A percentile compares a stretch with the other conserved stretches of the same genome.
Conservation (phyloP, 2,797 vertebrate species). For the Paedocypris micromegethes region DNA sequence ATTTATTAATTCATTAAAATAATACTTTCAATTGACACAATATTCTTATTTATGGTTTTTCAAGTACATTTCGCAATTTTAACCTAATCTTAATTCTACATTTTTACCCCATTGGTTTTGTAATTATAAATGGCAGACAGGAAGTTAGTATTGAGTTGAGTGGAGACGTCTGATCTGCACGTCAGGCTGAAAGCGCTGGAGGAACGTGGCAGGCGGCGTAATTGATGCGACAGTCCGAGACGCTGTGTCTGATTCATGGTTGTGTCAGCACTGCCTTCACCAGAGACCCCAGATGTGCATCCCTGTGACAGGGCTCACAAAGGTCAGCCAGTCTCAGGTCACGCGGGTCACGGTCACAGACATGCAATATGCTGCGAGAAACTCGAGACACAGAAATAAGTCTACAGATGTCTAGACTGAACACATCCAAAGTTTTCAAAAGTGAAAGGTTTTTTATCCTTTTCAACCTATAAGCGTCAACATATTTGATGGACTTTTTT, state of each 20-base stretch:
- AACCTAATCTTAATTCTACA: too few species aligned
- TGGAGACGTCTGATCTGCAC: neutral
- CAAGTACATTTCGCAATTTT: too few species aligned
- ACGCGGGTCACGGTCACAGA: slow-evolving; percentile 41
- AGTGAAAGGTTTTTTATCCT: too few species aligned
- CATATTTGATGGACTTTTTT: too few species aligned
- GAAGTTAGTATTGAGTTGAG: too few species aligned
- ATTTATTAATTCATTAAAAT: too few species aligned
- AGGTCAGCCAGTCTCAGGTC: slow-evolving; percentile 42
- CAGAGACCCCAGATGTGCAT: slow-evolving; percentile 32
- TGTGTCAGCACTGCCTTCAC: slow-evolving; percentile 35
- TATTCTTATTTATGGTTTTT: too few species aligned
- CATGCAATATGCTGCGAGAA: slow-evolving; percentile 34
- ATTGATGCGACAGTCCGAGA: slow-evolving; percentile 34
- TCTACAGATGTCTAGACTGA: slow-evolving; percentile 37
- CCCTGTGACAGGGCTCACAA: slow-evolving; percentile 29
- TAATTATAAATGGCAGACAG: too few species aligned
- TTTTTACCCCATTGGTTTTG: too few species aligned
- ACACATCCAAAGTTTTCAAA: neutral
- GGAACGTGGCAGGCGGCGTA: slow-evolving; percentile 1
- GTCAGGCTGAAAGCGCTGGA: slow-evolving; percentile 1
- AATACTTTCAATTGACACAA: too few species aligned
- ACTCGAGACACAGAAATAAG: slow-evolving; percentile 31
- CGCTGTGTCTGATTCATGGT: slow-evolving; percentile 42
- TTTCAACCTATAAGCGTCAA: too few species aligned